phyloP scores from a whole-genome alignment of 2,113 vertebrate genomes.

The Lepus timidus region DNA sequence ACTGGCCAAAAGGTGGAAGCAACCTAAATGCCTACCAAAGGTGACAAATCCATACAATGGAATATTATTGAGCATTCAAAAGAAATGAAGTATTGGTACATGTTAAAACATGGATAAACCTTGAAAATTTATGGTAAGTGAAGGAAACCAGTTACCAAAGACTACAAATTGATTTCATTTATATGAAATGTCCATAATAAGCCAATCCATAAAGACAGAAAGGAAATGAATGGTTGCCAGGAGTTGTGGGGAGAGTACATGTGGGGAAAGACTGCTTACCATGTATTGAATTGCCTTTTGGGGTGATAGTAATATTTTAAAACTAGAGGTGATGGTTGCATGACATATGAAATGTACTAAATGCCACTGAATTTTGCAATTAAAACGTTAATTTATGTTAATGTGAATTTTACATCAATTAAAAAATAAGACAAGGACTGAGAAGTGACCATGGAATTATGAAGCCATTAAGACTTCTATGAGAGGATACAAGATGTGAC shows the following conservation, averaged over 20 bases:
- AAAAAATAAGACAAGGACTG: not conserved
- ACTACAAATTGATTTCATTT: not conserved
- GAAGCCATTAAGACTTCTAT: not conserved
- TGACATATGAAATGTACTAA: not conserved
- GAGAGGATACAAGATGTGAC: not conserved
- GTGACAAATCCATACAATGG: not conserved
- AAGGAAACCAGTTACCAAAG: not conserved
- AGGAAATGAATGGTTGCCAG: not conserved
- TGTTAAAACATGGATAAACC: not conserved
- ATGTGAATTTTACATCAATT: not conserved
- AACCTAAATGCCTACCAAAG: not conserved
- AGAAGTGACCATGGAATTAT: not conserved
- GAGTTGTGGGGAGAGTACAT: not conserved
- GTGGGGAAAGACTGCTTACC: not conserved
- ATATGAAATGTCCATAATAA: not conserved
- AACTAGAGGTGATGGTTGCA: not conserved
- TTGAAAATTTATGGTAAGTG: not conserved
- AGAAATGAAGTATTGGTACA: not conserved
- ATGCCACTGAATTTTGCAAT: not conserved
- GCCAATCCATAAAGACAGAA: not conserved
- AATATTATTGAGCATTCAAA: not conserved
- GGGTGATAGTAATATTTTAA: not conserved
- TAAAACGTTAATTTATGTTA: slow-evolving; percentile 37
- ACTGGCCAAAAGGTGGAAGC: not conserved
- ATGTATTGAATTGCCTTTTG: not conserved